Base-by-base conservation (phyloP, 2,113 vertebrate genomes). In the Porphyrio hochstetteri region DNA sequence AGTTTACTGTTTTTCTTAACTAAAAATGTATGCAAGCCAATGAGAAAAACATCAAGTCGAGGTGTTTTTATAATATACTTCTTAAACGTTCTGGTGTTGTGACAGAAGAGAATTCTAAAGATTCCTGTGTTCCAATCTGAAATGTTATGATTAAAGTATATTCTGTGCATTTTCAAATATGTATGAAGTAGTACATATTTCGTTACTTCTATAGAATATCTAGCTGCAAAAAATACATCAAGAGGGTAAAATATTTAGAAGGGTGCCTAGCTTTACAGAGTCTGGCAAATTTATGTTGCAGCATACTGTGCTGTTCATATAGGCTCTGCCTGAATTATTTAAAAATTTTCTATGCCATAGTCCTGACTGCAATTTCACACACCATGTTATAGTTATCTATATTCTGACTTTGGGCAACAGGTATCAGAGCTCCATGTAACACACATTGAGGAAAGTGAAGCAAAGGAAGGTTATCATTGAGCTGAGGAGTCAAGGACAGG, bases 181-280 rank as follows among this genome's bases (percentile, higher is more conserved):
- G 4, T 35, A 59, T 83, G 59, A 59, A 86, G 14, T 38, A 80
- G 35, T 19, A 63, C 36, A 42, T 74, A 56, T 85, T 90, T 82
- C 4, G 16, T 77, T 93, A 42, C 50, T 94, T 77, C 52, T 77
- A n/a, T 10, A 59, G 42, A 75, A n/a, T 55, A 74, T 25, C 35
- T 53, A 82, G 50, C 21, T 90, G 46, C 16, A 88, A 86, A 95
- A 46, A 90, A 63, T 64, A 63, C 24, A 68, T 88, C 16, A 56
- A 44, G 50, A 88, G 5, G 36, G 55, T 72, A 63, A 96, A 95
- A 94, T 70, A 75, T 92, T 94, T 90, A 85, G 27, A 61, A 79
- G 55, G 19, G 7, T 80, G 12, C 12, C 59, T 78, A 57, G 31
- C 36, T 94, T 65, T 85, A 76, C 23, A 67, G n/a, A 79, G 19